Percentiles rank a stretch among this genome's conserved stretches.
These are phyloP conservation scores for Papilio protenor DNA, from an alignment of 2,888 invertebrate species.

Conservation along the genomic window DNA sequence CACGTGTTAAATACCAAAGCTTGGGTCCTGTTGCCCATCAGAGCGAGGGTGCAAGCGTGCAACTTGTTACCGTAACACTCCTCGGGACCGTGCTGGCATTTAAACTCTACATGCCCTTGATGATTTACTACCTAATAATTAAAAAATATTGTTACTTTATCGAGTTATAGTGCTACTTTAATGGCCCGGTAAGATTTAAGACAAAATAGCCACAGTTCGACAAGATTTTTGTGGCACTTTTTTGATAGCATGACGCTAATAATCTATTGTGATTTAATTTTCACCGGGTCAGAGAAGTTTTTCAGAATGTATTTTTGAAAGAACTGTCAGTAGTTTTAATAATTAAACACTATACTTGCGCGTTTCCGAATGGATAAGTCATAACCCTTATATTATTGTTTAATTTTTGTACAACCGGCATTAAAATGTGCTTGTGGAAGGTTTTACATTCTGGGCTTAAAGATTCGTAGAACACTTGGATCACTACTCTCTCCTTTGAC, in stretches of 20 bases:
- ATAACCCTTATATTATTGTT: conserved; percentile 48
- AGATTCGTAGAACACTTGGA: conserved; percentile 56
- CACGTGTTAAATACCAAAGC: conserved; percentile 87
- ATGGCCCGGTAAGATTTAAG: neutral
- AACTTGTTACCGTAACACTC: conserved; percentile 46
- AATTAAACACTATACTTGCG: conserved; percentile 49
- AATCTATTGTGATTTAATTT: neutral
- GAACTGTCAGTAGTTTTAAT: neutral
- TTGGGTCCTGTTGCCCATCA: conserved; percentile 59
- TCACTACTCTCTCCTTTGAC: conserved; percentile 41
- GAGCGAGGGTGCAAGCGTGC: conserved; percentile 44
- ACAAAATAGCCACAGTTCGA: neutral
- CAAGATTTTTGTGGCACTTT: neutral
- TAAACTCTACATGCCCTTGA: conserved; percentile 47
- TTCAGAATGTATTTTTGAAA: neutral
- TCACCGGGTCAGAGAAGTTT: neutral
- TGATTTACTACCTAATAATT: conserved; percentile 54
- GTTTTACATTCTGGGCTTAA: conserved; percentile 53
- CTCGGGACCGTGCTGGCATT: conserved; percentile 42
- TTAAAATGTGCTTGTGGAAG: conserved; percentile 47
- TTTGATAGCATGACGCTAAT: neutral
- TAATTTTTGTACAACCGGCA: conserved; percentile 46
- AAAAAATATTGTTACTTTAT: neutral
- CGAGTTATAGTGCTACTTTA: neutral
- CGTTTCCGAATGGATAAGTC: conserved; percentile 58